phyloP scores from a whole-genome alignment of 2,797 vertebrate genomes.

The Chaetodon trifasciatus region DNA sequence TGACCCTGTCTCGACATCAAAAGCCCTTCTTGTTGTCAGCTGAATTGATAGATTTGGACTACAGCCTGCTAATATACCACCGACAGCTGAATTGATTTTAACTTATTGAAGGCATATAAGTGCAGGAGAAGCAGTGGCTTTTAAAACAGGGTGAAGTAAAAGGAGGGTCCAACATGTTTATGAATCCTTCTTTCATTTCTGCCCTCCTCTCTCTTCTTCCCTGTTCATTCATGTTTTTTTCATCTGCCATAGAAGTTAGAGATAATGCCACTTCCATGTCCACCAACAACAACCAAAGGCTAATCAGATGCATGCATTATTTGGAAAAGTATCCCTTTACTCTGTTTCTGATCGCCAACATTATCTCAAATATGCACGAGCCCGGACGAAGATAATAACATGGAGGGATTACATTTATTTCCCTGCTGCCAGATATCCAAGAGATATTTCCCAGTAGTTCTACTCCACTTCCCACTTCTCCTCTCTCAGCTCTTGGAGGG shows the following conservation, averaged over 20 bases:
- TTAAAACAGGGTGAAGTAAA: constrained; percentile 16
- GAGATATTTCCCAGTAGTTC: constrained; percentile 65
- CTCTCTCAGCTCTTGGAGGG: constrained; percentile 59
- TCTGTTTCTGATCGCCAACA: constrained; percentile 30
- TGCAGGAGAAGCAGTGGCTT: constrained; percentile 12
- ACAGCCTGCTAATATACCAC: constrained; percentile 3
- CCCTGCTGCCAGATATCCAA: constrained; percentile 60
- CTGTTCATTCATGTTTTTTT: constrained; percentile 25
- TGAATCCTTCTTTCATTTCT: constrained; percentile 4
- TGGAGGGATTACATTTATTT: constrained; percentile 63
- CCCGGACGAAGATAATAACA: constrained; percentile 61
- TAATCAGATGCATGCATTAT: constrained; percentile 68
- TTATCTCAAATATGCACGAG: constrained; percentile 58
- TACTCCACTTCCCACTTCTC: constrained; percentile 52
- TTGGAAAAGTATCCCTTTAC: constrained; percentile 41
- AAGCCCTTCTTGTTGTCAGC: constrained; percentile 31
- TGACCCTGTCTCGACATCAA: constrained; percentile 40
- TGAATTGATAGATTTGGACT: constrained; percentile 40
- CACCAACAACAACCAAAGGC: constrained; percentile 50
- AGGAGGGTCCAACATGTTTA: constrained; percentile 16
- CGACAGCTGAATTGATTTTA: constrained; percentile 38
- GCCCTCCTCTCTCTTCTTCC: not conserved
- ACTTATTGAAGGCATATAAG: constrained; percentile 2
- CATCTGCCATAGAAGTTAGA: constrained; percentile 60
- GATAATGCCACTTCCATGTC: constrained; percentile 56